Percentiles rank a stretch among this genome's conserved stretches.
Evolutionary conservation across 2,797 vertebrate genomes (phyloP).

Genomic region (Botia almorhae): DNA sequence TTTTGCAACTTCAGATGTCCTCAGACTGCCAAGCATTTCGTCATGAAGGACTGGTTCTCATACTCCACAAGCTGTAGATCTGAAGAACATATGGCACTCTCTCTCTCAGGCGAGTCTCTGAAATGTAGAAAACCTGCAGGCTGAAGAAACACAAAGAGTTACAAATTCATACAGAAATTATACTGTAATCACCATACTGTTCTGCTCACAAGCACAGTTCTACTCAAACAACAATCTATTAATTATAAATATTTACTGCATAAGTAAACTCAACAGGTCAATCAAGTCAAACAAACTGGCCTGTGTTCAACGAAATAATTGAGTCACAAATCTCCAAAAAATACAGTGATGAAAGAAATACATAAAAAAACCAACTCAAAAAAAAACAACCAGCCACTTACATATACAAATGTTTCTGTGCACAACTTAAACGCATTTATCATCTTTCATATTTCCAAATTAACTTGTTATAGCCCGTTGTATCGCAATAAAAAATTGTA

Average conservation of each 20-base stretch:
- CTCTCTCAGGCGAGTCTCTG: not conserved
- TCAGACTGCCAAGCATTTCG: not conserved
- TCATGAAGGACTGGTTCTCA: not conserved
- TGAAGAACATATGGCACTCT: not conserved
- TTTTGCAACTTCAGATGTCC: not conserved
- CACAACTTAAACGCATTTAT: not conserved
- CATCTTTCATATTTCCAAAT: not conserved
- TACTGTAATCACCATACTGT: not conserved
- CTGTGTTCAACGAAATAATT: slow-evolving; percentile 53
- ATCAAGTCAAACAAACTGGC: not conserved
- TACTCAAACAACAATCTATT: not conserved
- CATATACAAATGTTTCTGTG: not conserved
- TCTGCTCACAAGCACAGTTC: not conserved
- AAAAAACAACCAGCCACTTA: not conserved
- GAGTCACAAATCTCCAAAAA: slow-evolving; percentile 54
- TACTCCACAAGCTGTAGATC: not conserved
- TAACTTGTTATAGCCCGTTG: not conserved
- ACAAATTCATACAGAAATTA: not conserved
- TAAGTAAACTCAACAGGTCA: slow-evolving; percentile 63
- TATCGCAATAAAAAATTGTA: not conserved
- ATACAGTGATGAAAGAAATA: slow-evolving; percentile 17
- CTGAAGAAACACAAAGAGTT: slow-evolving; percentile 3
- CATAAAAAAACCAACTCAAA: not conserved
- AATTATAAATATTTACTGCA: not conserved
- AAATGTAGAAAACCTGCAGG: slow-evolving; percentile 34